phyloP scores from a whole-genome alignment of 2,888 invertebrate species.

The Cylloceria caligata region DNA sequence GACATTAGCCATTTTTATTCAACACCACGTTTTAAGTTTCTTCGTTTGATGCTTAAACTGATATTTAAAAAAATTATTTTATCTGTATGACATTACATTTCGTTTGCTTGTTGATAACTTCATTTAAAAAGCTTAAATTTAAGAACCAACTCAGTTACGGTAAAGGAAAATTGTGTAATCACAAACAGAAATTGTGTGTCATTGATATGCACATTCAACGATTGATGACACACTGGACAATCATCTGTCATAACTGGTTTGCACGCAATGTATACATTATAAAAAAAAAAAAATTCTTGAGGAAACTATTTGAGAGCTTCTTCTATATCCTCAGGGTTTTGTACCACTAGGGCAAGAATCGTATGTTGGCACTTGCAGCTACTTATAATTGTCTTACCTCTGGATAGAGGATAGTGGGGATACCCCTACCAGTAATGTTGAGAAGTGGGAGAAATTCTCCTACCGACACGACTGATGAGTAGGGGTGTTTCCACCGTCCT shows the following conservation, averaged over 20 bases:
- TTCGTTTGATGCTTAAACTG: slow-evolving; percentile 71
- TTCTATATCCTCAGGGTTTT: background rate
- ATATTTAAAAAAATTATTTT: slow-evolving; percentile 15
- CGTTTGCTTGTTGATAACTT: too few relatives aligned
- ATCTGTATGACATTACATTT: background rate
- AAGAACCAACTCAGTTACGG: too few relatives aligned
- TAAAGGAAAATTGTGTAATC: too few relatives aligned
- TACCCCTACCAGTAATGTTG: background rate
- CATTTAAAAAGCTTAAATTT: too few relatives aligned
- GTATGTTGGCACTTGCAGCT: background rate
- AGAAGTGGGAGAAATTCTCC: too few relatives aligned
- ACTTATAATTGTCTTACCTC: background rate
- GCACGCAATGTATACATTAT: background rate
- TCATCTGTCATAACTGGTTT: background rate
- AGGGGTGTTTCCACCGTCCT: too few relatives aligned
- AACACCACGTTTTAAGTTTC: slow-evolving; percentile 73
- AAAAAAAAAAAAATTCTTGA: background rate
- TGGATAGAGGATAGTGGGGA: background rate
- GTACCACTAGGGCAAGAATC: background rate
- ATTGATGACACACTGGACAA: background rate
- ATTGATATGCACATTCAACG: background rate
- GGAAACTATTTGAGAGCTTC: background rate
- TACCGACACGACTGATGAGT: too few relatives aligned
- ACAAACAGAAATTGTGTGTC: too few relatives aligned
- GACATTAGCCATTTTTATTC: slow-evolving; percentile 81